These are phyloP conservation scores for Psylliodes chrysocephalus DNA, from an alignment of 2,888 invertebrate genomes.

Conservation along the genomic window DNA sequence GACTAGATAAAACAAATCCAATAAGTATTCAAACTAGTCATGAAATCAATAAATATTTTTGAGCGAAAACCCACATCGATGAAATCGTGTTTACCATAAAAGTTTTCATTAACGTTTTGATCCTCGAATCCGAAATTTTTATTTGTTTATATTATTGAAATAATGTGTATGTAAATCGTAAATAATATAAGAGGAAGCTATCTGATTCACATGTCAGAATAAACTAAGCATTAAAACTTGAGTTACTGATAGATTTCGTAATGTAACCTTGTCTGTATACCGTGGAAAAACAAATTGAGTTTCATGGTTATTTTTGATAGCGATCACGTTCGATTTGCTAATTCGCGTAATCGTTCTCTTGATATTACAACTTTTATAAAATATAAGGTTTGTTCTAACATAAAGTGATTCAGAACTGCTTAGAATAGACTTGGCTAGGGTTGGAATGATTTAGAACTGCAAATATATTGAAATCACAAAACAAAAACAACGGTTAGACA, in stretches of 20 bases:
- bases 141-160: neutral
- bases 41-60: too few species aligned
- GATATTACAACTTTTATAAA: too few species aligned
- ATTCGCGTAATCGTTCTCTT: neutral
- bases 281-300: slow-evolving; percentile 45
- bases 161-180: slow-evolving; percentile 26
- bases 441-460: too few species aligned
- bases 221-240: slow-evolving; percentile 23
- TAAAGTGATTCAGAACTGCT: too few species aligned
- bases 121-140: neutral
- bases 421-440: too few species aligned
- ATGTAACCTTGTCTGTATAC: slow-evolving; percentile 36
- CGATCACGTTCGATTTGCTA: slow-evolving; percentile 23
- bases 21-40: too few species aligned
- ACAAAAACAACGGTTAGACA: too few species aligned
- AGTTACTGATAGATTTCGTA: slow-evolving; percentile 23
- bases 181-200: slow-evolving; percentile 28
- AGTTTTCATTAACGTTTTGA: neutral
- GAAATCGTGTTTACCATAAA: too few species aligned
- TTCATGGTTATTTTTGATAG: slow-evolving; percentile 40
- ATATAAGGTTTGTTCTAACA: too few species aligned
- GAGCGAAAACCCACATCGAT: too few species aligned
- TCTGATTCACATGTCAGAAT: slow-evolving; percentile 29
- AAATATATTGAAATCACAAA: too few species aligned
- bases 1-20: too few species aligned